Evolutionary conservation across 2,888 invertebrate species (phyloP).

Genomic region (Serrognathus titanus): DNA sequence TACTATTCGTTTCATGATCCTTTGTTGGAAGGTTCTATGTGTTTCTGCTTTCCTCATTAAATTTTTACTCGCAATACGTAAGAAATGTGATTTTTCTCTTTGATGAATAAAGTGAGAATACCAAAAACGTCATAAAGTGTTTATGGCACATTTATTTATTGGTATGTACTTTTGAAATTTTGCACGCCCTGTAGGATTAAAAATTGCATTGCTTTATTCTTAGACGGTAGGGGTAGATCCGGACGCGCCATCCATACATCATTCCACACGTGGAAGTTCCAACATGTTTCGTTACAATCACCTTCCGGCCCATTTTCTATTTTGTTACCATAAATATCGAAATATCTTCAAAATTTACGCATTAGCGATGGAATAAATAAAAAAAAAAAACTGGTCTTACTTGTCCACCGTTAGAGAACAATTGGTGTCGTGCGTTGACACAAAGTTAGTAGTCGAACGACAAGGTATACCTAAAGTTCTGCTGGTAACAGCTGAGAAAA

Average conservation of each 20-base stretch:
- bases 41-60: no score
- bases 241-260: slow-evolving; percentile 76
- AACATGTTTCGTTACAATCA: slow-evolving; percentile 68
- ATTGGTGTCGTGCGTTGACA: slow-evolving; percentile 77
- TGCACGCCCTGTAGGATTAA: no score
- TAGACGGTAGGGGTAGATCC: slow-evolving; percentile 72
- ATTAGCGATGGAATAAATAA: neutral
- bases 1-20: no score
- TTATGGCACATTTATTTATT: no score
- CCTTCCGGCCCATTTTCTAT: slow-evolving; percentile 59
- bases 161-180: no score
- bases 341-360: slow-evolving; percentile 50
- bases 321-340: slow-evolving; percentile 63
- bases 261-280: slow-evolving; percentile 83
- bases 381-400: slow-evolving; percentile 26
- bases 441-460: slow-evolving; percentile 74
- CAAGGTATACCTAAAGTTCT: slow-evolving; percentile 71
- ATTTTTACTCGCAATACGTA: no score
- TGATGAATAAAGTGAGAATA: no score
- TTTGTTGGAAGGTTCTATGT: no score
- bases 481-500: slow-evolving; percentile 71
- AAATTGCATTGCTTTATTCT: slow-evolving; percentile 57
- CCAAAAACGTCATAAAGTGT: no score
- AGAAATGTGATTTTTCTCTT: no score
- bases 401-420: slow-evolving; percentile 62